Percentiles rank a stretch among this genome's conserved stretches.
These are phyloP conservation scores for Rapana venosa DNA, from an alignment of 2,888 invertebrate genomes.

Conservation along the genomic window DNA sequence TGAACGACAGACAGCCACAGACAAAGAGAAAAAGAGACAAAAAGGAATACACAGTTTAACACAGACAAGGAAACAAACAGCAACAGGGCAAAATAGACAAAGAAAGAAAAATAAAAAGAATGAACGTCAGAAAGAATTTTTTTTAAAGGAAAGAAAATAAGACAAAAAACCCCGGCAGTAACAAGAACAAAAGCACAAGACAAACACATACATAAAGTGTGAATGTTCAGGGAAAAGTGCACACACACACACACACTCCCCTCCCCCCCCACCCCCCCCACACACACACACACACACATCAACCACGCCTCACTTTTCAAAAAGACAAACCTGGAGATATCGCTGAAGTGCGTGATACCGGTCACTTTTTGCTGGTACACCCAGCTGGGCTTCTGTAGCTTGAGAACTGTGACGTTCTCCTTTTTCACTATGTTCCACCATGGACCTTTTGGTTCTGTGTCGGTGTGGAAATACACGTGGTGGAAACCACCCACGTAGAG, in stretches of 20 bases:
- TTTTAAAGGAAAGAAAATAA: neutral
- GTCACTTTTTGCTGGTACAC: constrained; percentile 19
- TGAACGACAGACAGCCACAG: neutral
- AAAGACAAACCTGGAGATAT: neutral
- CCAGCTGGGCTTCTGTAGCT: neutral
- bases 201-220: neutral
- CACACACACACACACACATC: neutral
- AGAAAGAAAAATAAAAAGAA: neutral
- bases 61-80: neutral
- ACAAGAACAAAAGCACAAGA: neutral
- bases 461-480: constrained; percentile 46
- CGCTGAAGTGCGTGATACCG: constrained; percentile 21
- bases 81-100: neutral
- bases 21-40: neutral
- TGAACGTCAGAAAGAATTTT: neutral
- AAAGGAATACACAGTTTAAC: neutral
- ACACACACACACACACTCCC: no score
- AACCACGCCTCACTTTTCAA: neutral
- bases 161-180: neutral
- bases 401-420: constrained; percentile 39
- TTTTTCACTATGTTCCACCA: constrained; percentile 45
- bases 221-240: neutral
- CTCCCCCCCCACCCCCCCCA: neutral
- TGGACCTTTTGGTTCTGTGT: constrained; percentile 33
- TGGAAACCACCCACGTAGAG: constrained; percentile 47